phyloP scores from a whole-genome alignment of 2,113 vertebrate genomes.

The Brienomyrus brachyistius region DNA sequence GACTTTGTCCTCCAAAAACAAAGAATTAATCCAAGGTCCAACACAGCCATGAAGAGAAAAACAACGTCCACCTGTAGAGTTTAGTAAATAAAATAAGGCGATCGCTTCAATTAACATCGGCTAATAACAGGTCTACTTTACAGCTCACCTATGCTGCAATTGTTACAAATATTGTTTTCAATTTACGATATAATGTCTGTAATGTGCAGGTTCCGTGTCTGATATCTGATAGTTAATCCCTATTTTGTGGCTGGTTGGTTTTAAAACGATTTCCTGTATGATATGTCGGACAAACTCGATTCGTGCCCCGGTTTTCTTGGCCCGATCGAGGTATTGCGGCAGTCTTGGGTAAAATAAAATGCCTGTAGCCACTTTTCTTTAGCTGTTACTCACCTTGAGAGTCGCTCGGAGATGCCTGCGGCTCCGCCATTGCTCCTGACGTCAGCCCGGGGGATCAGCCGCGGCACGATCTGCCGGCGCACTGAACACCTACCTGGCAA shows the following conservation, averaged over 20 bases:
- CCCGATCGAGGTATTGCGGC: not conserved
- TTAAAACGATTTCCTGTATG: not conserved
- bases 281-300: not conserved
- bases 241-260: not conserved
- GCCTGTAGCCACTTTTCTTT: not conserved
- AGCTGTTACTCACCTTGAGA: slow-evolving; percentile 60
- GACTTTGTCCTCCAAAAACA: not conserved
- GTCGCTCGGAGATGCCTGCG: slow-evolving; percentile 54
- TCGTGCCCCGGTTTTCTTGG: not conserved
- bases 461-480: not conserved
- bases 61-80: not conserved
- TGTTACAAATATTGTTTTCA: not conserved
- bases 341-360: not conserved
- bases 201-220: not conserved
- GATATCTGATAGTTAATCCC: not conserved
- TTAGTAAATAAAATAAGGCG: not conserved
- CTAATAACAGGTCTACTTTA: not conserved
- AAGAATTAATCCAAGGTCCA: not conserved
- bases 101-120: not conserved
- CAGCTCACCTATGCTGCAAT: not conserved
- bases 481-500: slow-evolving; percentile 32
- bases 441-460: slow-evolving; percentile 54
- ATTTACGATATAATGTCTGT: not conserved
- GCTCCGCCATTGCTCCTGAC: slow-evolving; percentile 71
- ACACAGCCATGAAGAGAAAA: not conserved